Evolutionary conservation across 2,888 invertebrate species (phyloP).

Genomic region (Orchesellides sinensis): DNA sequence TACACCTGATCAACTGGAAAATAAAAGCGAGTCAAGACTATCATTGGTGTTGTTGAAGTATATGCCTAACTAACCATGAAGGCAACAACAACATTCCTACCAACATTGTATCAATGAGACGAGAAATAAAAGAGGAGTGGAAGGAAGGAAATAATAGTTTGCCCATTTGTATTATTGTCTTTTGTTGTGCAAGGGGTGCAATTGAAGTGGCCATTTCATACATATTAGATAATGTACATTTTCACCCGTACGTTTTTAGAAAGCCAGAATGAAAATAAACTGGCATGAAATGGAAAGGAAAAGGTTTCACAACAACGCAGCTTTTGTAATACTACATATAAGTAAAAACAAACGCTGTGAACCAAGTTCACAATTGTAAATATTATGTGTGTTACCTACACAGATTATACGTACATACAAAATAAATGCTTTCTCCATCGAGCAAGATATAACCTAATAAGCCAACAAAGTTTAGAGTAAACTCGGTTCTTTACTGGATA

Average conservation of each 20-base stretch:
- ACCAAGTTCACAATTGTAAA: no score
- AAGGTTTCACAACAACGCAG: slow-evolving; percentile 41
- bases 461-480: no score
- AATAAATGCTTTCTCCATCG: no score
- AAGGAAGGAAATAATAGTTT: slow-evolving; percentile 1
- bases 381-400: no score
- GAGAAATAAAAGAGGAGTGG: neutral
- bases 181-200: slow-evolving; percentile 27
- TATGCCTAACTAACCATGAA: no score
- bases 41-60: no score
- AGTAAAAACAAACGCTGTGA: no score
- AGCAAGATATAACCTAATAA: no score
- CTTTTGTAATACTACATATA: neutral
- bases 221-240: slow-evolving; percentile 43
- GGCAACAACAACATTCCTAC: no score
- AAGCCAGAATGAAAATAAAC: neutral
- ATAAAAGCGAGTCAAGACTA: no score
- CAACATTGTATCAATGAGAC: neutral
- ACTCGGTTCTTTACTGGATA: no score
- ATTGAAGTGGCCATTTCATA: slow-evolving; percentile 48
- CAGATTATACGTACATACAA: no score
- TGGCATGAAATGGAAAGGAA: neutral
- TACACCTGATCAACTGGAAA: slow-evolving; percentile 37
- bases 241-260: neutral
- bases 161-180: slow-evolving; percentile 31